These are phyloP conservation scores for Vanessa atalanta DNA, from an alignment of 1,140 invertebrate genomes.

Conservation along the genomic window DNA sequence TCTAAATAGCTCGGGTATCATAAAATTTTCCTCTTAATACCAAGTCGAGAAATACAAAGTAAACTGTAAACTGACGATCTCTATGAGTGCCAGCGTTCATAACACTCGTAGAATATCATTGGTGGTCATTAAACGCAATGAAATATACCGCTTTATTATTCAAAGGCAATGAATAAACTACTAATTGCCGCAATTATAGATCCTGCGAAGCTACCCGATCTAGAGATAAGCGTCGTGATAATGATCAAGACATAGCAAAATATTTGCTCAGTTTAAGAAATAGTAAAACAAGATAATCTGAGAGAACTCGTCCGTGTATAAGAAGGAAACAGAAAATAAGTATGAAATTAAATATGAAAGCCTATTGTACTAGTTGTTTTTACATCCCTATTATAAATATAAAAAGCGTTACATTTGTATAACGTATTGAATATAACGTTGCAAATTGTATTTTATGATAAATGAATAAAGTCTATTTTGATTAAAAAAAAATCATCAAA, in stretches of 20 bases:
- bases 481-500: background rate
- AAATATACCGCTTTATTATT: conserved; percentile 38
- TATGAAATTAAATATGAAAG: background rate
- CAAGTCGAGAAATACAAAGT: conserved; percentile 20
- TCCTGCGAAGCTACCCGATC: conserved; percentile 23
- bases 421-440: background rate
- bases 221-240: conserved; percentile 25
- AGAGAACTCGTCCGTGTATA: conserved; percentile 4
- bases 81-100: conserved; percentile 25
- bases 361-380: conserved; percentile 8
- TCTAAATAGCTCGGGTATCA: conserved; percentile 3
- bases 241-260: conserved; percentile 26
- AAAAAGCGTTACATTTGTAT: conserved; percentile 1
- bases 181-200: conserved; percentile 36
- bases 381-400: conserved; percentile 2
- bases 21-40: conserved; percentile 29
- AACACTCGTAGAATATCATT: conserved; percentile 25
- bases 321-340: conserved; percentile 6
- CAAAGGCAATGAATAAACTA: conserved; percentile 41
- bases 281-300: conserved; percentile 10
- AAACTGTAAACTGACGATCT: conserved; percentile 32
- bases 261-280: conserved; percentile 28
- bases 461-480: conserved; percentile 6
- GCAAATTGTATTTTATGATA: conserved; percentile 7
- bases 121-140: conserved; percentile 28